Conservation (phyloP, 1,140 invertebrate genomes). For the Tetramorium simillimum region DNA sequence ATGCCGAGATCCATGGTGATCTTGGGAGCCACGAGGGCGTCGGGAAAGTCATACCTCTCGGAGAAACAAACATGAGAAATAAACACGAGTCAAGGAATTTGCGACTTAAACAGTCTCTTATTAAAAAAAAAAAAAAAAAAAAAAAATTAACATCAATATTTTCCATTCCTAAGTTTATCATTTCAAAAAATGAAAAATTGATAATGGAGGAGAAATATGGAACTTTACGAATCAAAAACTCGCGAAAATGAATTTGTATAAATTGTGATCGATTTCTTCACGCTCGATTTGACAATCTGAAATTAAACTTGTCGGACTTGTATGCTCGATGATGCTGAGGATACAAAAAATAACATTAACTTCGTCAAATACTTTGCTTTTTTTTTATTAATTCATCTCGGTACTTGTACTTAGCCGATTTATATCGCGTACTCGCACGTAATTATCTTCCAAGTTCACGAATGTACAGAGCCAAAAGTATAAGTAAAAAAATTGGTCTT, state of each 20-base stretch:
- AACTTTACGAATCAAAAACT: background rate
- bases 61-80: background rate
- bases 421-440: slow-evolving; percentile 22
- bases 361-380: background rate
- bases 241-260: background rate
- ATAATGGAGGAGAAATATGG: background rate
- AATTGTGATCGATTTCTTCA: background rate
- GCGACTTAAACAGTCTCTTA: background rate
- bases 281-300: background rate
- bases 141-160: background rate
- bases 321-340: background rate
- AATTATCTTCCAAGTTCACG: slow-evolving; percentile 22
- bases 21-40: background rate
- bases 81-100: too few relatives aligned
- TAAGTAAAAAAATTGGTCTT: background rate
- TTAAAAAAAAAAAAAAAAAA: background rate
- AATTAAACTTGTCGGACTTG: background rate
- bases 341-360: background rate
- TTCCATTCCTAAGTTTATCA: background rate
- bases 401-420: slow-evolving; percentile 8
- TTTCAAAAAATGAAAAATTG: background rate
- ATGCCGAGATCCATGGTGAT: background rate
- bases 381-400: slow-evolving; percentile 28
- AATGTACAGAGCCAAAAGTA: background rate
- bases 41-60: background rate